Percentiles rank a stretch among this genome's conserved stretches.
Evolutionary conservation across 2,113 vertebrate species (phyloP).

Genomic region (Rhodinocichla rosea): DNA sequence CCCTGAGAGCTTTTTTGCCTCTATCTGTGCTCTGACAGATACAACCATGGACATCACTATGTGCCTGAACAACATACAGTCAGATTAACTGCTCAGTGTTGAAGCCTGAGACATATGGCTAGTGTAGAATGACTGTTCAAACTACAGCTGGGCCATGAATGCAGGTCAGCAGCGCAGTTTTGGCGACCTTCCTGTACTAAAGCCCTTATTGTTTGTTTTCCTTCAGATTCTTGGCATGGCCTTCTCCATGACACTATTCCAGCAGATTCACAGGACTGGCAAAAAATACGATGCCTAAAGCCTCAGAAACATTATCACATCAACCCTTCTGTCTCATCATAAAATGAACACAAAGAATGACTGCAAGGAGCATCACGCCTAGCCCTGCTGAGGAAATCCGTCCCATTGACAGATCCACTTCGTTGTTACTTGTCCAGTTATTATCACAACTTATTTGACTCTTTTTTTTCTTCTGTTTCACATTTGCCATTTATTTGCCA

Average conservation of each 20-base stretch:
- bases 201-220: neutral
- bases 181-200: neutral
- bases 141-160: neutral
- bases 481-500: conserved; percentile 84
- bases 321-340: conserved; percentile 36
- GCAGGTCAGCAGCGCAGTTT: neutral
- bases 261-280: conserved; percentile 96
- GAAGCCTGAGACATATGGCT: neutral
- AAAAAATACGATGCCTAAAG: conserved; percentile 97
- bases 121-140: neutral
- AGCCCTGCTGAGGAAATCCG: conserved; percentile 36
- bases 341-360: neutral
- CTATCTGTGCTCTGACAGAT: neutral
- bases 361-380: neutral
- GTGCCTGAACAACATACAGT: neutral
- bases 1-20: neutral
- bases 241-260: conserved; percentile 98
- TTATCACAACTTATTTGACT: conserved; percentile 66
- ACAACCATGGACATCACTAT: neutral
- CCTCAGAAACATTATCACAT: conserved; percentile 17
- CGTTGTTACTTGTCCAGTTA: conserved; percentile 32
- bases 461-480: conserved; percentile 55
- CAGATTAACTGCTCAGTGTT: neutral
- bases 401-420: conserved; percentile 13
- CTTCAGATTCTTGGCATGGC: conserved; percentile 97